Evolutionary conservation across 2,797 vertebrate genomes (phyloP).

Genomic region (Lateolabrax maculatus): DNA sequence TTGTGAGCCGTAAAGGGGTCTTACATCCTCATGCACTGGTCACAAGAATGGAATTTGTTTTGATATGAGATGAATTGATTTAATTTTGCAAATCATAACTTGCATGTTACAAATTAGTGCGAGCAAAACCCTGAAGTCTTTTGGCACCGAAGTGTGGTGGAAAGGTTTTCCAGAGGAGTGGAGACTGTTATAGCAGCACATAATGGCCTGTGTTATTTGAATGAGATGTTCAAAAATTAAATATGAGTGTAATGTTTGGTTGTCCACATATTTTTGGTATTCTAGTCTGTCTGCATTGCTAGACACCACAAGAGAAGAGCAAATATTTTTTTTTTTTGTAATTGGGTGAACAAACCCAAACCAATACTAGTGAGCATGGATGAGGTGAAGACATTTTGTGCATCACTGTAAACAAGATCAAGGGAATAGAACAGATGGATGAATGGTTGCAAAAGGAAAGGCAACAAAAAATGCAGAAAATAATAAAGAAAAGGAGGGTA

Average conservation of each 20-base stretch:
- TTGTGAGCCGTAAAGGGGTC: neutral
- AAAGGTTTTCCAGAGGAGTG: neutral
- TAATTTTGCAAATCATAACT: neutral
- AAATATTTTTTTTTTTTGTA: neutral
- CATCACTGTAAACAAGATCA: constrained; percentile 5
- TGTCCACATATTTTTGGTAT: neutral
- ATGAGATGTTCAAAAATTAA: neutral
- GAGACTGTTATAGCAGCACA: neutral
- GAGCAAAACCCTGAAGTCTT: neutral
- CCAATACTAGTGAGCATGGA: neutral
- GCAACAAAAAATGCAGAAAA: constrained; percentile 10
- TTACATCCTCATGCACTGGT: neutral
- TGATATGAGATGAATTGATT: neutral
- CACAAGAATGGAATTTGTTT: neutral
- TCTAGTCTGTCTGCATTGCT: neutral
- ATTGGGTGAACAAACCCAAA: neutral
- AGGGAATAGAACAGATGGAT: neutral
- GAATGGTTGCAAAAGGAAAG: constrained; percentile 10
- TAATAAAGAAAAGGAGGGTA: neutral
- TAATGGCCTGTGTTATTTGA: neutral
- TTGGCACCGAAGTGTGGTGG: neutral
- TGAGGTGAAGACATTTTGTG: neutral
- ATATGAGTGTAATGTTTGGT: neutral
- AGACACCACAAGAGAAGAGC: neutral
- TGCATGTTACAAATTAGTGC: neutral